Conservation (phyloP, 1,140 invertebrate species). For the Hyles vespertilio region DNA sequence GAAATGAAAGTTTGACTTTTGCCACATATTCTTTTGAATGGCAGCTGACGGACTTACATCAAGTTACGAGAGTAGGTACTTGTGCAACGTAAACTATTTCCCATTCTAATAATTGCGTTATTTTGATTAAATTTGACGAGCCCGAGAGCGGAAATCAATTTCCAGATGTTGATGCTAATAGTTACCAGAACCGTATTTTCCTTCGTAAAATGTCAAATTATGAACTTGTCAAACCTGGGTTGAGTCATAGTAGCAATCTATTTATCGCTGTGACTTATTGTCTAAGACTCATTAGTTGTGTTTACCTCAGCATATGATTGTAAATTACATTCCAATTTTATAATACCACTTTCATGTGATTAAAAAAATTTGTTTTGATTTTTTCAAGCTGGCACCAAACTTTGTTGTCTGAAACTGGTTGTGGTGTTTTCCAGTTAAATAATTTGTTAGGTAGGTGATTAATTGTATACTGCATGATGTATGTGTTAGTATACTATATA, state of each 20-base stretch:
- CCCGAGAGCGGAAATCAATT: slow-evolving; percentile 31
- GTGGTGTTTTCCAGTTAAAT: too few relatives aligned
- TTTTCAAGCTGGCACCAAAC: background rate
- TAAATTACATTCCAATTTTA: slow-evolving; percentile 1
- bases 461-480: too few relatives aligned
- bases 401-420: background rate
- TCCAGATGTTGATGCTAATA: slow-evolving; percentile 41
- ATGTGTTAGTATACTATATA: too few relatives aligned
- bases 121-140: slow-evolving; percentile 2
- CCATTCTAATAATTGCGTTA: background rate
- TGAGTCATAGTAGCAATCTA: slow-evolving; percentile 69
- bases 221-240: slow-evolving; percentile 72
- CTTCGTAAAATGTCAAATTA: slow-evolving; percentile 67
- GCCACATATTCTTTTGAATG: slow-evolving; percentile 76
- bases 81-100: slow-evolving; percentile 58
- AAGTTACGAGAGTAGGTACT: slow-evolving; percentile 60
- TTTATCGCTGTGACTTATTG: slow-evolving; percentile 46
- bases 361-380: too few relatives aligned
- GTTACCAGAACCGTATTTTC: slow-evolving; percentile 62
- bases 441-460: too few relatives aligned
- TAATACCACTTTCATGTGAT: background rate
- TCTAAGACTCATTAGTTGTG: slow-evolving; percentile 22
- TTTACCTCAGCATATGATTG: slow-evolving; percentile 23
- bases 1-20: slow-evolving; percentile 76
- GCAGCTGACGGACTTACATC: slow-evolving; percentile 71